Evolutionary conservation across 2,888 invertebrate species (phyloP).

Genomic region (Cantharis lateralis): DNA sequence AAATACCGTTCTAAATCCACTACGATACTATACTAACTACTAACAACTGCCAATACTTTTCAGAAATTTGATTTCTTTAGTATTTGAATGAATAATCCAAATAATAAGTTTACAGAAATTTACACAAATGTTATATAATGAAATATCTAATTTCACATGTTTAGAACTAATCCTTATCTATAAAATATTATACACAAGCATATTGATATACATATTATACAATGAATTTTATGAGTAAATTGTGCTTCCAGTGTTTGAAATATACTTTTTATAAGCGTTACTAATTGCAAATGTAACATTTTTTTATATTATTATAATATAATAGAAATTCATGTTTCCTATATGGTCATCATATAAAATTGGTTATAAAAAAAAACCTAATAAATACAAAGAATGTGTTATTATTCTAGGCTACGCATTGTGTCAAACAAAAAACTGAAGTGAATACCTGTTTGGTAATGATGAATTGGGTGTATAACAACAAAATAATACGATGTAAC

Average conservation of each 20-base stretch:
- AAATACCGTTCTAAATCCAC: neutral
- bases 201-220: neutral
- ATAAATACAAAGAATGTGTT: constrained; percentile 3
- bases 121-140: too few species aligned
- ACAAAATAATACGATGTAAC: constrained; percentile 12
- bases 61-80: neutral
- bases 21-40: too few species aligned
- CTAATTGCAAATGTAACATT: neutral
- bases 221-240: neutral
- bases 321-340: neutral
- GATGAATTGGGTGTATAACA: constrained; percentile 12
- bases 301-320: neutral
- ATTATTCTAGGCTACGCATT: constrained; percentile 4
- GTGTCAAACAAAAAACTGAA: constrained; percentile 2
- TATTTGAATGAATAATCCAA: neutral
- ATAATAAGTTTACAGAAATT: neutral
- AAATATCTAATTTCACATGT: too few species aligned
- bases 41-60: too few species aligned
- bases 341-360: neutral
- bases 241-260: neutral
- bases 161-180: too few species aligned
- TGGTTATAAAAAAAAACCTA: neutral
- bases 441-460: constrained; percentile 5
- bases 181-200: too few species aligned
- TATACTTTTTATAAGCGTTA: neutral